Evolutionary conservation across 1,140 invertebrate species (phyloP).

Genomic region (Diploscapter pachys): DNA sequence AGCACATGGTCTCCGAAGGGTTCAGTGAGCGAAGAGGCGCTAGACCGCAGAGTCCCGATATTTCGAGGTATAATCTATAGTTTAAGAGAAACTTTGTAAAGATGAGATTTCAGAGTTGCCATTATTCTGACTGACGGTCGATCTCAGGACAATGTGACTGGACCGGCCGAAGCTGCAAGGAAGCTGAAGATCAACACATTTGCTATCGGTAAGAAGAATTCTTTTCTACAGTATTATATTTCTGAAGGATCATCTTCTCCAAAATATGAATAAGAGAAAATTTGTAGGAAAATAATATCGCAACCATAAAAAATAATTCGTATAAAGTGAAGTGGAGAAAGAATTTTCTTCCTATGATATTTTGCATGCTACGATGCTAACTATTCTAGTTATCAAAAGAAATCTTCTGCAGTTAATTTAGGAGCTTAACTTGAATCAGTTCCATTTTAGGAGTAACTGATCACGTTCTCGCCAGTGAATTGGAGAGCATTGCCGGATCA

Average conservation of each 20-base stretch:
- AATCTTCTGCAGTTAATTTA: too few species aligned
- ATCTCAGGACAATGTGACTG: slow-evolving; percentile 58
- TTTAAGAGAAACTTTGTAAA: not conserved
- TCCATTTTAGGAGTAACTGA: slow-evolving; percentile 44
- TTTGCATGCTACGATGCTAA: too few species aligned
- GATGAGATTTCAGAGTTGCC: slow-evolving; percentile 42
- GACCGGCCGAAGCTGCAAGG: slow-evolving; percentile 51
- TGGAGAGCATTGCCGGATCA: slow-evolving; percentile 56
- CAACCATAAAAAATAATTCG: too few species aligned
- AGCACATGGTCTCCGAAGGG: slow-evolving; percentile 58
- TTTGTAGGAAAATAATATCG: too few species aligned
- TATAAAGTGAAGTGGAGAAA: too few species aligned
- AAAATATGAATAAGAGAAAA: too few species aligned
- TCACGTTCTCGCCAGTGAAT: slow-evolving; percentile 55
- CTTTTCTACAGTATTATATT: too few species aligned
- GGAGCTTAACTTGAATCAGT: too few species aligned
- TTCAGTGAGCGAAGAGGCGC: slow-evolving; percentile 56
- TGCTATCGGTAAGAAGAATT: slow-evolving; percentile 42
- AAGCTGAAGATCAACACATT: slow-evolving; percentile 52
- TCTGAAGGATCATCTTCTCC: too few species aligned
- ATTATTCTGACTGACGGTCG: slow-evolving; percentile 58
- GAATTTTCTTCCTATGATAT: too few species aligned
- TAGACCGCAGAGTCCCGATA: slow-evolving; percentile 39
- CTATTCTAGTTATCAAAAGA: too few species aligned
- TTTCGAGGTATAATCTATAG: not conserved